Conservation (phyloP, 2,113 vertebrate species). For the Podarcis raffonei region DNA sequence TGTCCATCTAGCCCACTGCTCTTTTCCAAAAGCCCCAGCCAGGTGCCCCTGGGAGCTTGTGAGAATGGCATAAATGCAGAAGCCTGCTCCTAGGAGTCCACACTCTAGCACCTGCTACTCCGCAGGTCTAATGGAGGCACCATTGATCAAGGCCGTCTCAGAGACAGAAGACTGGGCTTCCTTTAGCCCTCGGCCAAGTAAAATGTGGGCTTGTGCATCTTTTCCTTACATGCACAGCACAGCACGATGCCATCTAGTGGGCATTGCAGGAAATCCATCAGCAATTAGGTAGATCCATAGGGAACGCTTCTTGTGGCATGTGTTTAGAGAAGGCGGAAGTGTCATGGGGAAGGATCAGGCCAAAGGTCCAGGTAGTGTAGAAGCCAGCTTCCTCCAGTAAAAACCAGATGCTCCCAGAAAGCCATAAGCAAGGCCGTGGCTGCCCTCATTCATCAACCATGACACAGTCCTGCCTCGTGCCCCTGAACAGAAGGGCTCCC, state of each 20-base stretch:
- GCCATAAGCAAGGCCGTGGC: too few species aligned
- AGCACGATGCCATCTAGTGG: conserved; percentile 11
- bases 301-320: too few species aligned
- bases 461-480: too few species aligned
- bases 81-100: neutral
- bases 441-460: too few species aligned
- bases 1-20: neutral
- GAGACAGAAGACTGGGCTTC: neutral
- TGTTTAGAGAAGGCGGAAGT: too few species aligned
- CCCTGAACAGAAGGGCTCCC: too few species aligned
- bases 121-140: neutral
- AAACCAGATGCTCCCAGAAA: too few species aligned
- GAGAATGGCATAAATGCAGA: neutral
- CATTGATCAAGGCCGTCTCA: neutral
- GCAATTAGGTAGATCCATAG: neutral
- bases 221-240: neutral
- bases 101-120: too few species aligned
- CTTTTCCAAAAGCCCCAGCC: neutral
- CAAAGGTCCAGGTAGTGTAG: too few species aligned
- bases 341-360: too few species aligned
- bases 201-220: neutral
- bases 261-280: neutral
- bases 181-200: neutral
- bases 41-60: neutral
- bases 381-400: too few species aligned